Evolutionary conservation across 2,113 vertebrate genomes (phyloP).

Genomic region (Thermophis baileyi): DNA sequence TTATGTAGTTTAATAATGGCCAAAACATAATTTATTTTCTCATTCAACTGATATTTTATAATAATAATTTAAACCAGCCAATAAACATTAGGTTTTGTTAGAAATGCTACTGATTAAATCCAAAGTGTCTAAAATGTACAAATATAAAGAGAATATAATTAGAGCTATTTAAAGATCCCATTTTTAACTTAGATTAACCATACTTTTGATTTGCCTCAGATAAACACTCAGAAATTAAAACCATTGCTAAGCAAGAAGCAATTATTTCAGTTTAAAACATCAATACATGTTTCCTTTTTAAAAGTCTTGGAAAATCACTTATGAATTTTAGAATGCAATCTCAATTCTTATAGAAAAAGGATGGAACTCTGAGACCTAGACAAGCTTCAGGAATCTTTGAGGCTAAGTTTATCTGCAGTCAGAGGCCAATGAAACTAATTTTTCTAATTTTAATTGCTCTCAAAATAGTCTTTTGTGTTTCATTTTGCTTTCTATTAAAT

Average conservation of each 20-base stretch:
- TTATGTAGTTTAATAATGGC: slow-evolving; percentile 61
- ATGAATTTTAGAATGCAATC: slow-evolving; percentile 63
- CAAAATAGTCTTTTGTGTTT: slow-evolving; percentile 36
- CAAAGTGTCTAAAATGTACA: slow-evolving; percentile 79
- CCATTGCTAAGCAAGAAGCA: slow-evolving; percentile 77
- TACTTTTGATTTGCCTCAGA: slow-evolving; percentile 77
- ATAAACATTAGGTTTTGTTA: slow-evolving; percentile 80
- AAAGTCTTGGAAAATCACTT: slow-evolving; percentile 77
- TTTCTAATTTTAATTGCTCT: slow-evolving; percentile 44
- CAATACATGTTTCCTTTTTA: slow-evolving; percentile 75
- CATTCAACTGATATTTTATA: slow-evolving; percentile 63
- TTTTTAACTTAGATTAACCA: slow-evolving; percentile 83
- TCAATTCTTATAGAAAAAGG: slow-evolving; percentile 62
- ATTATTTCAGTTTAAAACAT: slow-evolving; percentile 84
- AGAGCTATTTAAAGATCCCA: slow-evolving; percentile 81
- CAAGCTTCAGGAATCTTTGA: slow-evolving; percentile 50
- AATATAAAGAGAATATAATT: slow-evolving; percentile 81
- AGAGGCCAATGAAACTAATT: slow-evolving; percentile 56
- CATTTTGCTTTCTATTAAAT: background rate
- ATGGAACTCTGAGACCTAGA: slow-evolving; percentile 51
- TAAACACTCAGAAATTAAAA: slow-evolving; percentile 81
- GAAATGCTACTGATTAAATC: slow-evolving; percentile 78
- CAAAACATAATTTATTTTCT: slow-evolving; percentile 70
- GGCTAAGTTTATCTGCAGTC: slow-evolving; percentile 43
- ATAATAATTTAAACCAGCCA: slow-evolving; percentile 80